Conservation (phyloP, 2,113 vertebrate species). For the Monarcha castaneiventris region DNA sequence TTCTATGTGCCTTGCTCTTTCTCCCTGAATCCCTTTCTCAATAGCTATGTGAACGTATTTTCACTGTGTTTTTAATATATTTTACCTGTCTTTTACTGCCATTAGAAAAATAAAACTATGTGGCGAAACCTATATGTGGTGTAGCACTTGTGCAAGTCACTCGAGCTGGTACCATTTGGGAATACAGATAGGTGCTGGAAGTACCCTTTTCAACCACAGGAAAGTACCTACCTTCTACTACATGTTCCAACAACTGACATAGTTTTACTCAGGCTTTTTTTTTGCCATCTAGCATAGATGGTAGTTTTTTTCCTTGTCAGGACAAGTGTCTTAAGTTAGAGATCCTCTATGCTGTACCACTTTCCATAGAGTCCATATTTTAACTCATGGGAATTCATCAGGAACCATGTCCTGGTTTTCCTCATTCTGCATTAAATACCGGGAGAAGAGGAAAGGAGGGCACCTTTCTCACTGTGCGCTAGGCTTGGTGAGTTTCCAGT, state of each 20-base stretch:
- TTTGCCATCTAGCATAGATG: neutral
- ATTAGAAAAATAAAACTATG: neutral
- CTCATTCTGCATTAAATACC: neutral
- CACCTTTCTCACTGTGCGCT: neutral
- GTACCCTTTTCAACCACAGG: neutral
- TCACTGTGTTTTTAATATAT: neutral
- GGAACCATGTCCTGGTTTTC: neutral
- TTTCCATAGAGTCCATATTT: neutral
- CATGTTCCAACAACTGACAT: neutral
- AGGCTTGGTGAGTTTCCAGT: neutral
- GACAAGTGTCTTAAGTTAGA: neutral
- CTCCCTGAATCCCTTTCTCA: neutral
- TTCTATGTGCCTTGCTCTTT: neutral
- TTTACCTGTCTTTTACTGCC: neutral
- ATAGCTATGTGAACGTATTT: neutral
- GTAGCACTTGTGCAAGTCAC: neutral
- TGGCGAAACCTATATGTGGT: neutral
- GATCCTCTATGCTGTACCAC: neutral
- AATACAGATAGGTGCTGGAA: neutral
- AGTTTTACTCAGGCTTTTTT: neutral
- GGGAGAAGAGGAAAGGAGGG: neutral
- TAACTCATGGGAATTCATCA: neutral
- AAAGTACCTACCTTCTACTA: neutral
- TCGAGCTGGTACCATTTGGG: rapidly evolving
- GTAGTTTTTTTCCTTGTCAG: neutral